Base-by-base conservation (phyloP, 2,888 invertebrate species). In the Hemistola chrysoprasaria region DNA sequence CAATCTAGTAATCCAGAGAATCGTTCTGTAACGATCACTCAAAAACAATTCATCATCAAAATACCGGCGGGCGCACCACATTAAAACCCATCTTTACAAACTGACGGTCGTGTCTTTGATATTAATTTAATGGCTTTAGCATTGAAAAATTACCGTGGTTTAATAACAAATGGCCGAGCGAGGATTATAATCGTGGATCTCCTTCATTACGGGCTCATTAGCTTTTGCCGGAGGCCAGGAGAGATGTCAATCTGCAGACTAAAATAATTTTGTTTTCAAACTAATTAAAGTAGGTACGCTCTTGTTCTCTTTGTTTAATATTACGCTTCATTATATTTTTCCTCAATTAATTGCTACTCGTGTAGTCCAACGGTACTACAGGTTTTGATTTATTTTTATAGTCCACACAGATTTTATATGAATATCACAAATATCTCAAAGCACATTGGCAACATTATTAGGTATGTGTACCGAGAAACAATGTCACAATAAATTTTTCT, bases 181-280 rank as follows among this genome's bases (percentile, higher is more conserved):
- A 50, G 62, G 65, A 71, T 71, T 70, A 71, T 73, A 76, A 78
- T 72, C 71, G 68, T 60, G 66, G 56, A 52, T 59, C 60, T 59
- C 59, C 63, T 67, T 80, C 71, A 78, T 81, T 77, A 76, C 67
- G 53, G 54, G 54, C 69, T 79, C 76, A 78, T 80, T 79, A 80
- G 66, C 50, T 52, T 52, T 47, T 49, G 63, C 81, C 75, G 46
- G 62, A 49, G 75, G 82, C 69, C 37, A 53, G 52, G 52, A 46
- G 48, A 60, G 61, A 65, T 72, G 72, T 73, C 76, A 71, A 71
- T 66, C 58, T 63, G 55, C 51, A 32, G 41, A 45, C 44, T 42
- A 59, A 66, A 69, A 71, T 63, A 65, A 65, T 71, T 76, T 78
- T 77, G 75, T 81, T 83, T 74, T 74, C 62, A 58, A 79, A 79